These are phyloP conservation scores for Lonchura striata DNA, from an alignment of 2,113 vertebrate genomes.

Conservation along the genomic window DNA sequence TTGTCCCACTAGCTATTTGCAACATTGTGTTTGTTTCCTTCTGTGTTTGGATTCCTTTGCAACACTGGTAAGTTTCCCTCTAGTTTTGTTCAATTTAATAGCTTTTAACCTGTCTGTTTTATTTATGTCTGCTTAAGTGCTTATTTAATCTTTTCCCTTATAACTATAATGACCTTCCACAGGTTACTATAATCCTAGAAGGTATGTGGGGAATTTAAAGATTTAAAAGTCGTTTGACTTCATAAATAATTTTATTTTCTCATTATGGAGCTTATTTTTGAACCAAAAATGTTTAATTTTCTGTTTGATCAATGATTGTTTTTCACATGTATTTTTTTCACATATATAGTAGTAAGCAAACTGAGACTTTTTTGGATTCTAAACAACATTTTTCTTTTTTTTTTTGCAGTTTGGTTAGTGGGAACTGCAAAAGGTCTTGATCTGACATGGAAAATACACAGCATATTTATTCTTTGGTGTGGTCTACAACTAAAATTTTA, in stretches of 20 bases:
- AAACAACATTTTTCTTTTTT: background rate
- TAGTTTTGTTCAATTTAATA: conserved; percentile 56
- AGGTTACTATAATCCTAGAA: conserved; percentile 72
- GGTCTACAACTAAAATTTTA: background rate
- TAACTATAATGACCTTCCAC: conserved; percentile 71
- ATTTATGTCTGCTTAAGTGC: conserved; percentile 70
- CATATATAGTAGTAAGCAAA: background rate
- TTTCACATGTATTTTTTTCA: background rate
- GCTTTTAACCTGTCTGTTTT: conserved; percentile 68
- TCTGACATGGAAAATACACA: background rate
- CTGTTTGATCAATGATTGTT: background rate
- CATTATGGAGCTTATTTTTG: conserved; percentile 12
- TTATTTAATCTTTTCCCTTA: conserved; percentile 70
- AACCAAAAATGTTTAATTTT: background rate
- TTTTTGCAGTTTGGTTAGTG: background rate
- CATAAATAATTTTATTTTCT: conserved; percentile 69
- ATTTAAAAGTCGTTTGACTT: conserved; percentile 71
- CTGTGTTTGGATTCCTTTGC: conserved; percentile 36
- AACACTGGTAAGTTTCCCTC: conserved; percentile 29
- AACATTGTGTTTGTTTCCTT: background rate
- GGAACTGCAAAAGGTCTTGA: background rate
- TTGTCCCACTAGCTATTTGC: background rate
- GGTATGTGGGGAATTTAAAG: conserved; percentile 67
- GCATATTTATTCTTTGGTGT: background rate
- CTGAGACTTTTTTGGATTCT: background rate